Conservation (phyloP, 1,140 invertebrate genomes). For the Trachymyrmex septentrionalis region DNA sequence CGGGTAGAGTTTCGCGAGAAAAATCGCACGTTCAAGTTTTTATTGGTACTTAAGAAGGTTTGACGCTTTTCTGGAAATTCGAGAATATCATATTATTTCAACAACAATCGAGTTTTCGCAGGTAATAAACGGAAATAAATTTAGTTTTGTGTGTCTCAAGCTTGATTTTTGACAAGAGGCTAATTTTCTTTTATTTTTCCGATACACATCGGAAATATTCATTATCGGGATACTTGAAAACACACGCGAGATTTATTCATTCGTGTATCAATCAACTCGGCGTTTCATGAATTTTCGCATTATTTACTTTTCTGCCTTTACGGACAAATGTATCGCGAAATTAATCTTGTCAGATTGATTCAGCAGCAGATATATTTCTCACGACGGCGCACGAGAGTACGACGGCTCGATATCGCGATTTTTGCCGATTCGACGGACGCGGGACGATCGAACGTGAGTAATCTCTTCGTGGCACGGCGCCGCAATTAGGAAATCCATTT, state of each 20-base stretch:
- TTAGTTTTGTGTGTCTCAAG: no score
- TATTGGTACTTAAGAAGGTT: not conserved
- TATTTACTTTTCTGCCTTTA: not conserved
- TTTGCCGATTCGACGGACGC: slow-evolving; percentile 70
- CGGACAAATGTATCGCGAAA: slow-evolving; percentile 30
- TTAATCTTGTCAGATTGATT: slow-evolving; percentile 46
- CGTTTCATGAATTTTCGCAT: slow-evolving; percentile 14
- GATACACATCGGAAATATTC: not conserved
- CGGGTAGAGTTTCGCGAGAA: not conserved
- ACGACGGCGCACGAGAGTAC: not conserved
- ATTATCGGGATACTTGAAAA: not conserved
- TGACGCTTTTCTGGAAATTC: not conserved
- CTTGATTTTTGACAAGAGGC: not conserved
- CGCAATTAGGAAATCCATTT: slow-evolving; percentile 86
- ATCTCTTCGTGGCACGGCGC: slow-evolving; percentile 79
- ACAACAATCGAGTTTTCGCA: not conserved
- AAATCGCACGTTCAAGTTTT: not conserved
- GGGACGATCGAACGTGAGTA: slow-evolving; percentile 83
- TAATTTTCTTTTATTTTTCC: not conserved
- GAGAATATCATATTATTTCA: not conserved
- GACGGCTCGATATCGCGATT: slow-evolving; percentile 65
- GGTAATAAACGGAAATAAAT: not conserved
- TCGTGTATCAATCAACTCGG: not conserved
- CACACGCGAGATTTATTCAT: not conserved
- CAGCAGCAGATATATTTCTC: slow-evolving; percentile 47